A percentile compares a stretch with the other conserved stretches of the same genome.
Evolutionary conservation across 2,888 invertebrate genomes (phyloP).

Genomic region (Rhabditoides inermis): DNA sequence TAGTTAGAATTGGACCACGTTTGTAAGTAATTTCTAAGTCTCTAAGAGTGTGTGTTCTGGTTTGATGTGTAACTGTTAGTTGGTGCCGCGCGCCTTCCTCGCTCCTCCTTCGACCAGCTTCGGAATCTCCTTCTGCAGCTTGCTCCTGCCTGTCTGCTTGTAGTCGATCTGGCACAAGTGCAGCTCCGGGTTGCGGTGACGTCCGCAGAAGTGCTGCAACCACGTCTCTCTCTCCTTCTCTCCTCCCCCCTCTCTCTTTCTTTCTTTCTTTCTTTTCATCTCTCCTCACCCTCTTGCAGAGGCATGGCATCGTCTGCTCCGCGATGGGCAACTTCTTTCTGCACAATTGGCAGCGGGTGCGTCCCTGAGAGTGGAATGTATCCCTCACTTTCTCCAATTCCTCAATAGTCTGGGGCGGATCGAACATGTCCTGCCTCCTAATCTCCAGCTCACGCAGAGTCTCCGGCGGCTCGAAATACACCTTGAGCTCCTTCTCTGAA

Average conservation of each 20-base stretch:
- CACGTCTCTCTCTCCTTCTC: too few relatives aligned
- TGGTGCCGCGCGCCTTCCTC: slow-evolving; percentile 15
- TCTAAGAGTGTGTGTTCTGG: too few relatives aligned
- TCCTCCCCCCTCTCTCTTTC: too few relatives aligned
- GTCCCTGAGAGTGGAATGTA: neutral
- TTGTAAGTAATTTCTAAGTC: too few relatives aligned
- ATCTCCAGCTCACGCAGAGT: neutral
- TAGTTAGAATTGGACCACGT: too few relatives aligned
- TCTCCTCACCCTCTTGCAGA: slow-evolving; percentile 17
- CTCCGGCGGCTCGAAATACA: neutral
- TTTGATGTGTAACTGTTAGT: too few relatives aligned
- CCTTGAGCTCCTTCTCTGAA: slow-evolving; percentile 32
- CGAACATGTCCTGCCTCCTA: slow-evolving; percentile 23
- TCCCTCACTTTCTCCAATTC: slow-evolving; percentile 20
- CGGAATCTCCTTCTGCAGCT: slow-evolving; percentile 25
- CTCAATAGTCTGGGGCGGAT: slow-evolving; percentile 24
- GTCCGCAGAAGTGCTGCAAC: slow-evolving; percentile 31
- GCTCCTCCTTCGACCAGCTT: slow-evolving; percentile 16
- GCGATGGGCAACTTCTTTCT: slow-evolving; percentile 22
- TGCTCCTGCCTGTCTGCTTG: slow-evolving; percentile 28
- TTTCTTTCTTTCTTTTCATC: too few relatives aligned
- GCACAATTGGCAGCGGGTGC: slow-evolving; percentile 14
- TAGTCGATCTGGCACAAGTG: slow-evolving; percentile 36
- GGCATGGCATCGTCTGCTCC: slow-evolving; percentile 29
- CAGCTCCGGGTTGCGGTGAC: slow-evolving; percentile 22